phyloP scores from a whole-genome alignment of 92 coral and sea anemone genomes.

The Siderastrea siderea region DNA sequence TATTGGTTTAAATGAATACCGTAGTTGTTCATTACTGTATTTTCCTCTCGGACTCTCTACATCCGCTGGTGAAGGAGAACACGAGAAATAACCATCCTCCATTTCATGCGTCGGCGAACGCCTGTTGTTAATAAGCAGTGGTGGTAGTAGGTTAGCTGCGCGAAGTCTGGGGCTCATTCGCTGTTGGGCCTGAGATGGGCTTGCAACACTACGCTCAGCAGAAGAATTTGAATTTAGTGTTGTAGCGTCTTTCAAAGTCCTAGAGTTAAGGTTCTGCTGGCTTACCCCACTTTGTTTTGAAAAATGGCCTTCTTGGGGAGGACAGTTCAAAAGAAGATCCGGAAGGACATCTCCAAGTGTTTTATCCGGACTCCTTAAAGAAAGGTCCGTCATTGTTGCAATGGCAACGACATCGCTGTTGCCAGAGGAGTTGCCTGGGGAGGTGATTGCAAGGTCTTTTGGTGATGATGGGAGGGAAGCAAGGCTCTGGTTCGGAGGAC shows the following conservation, averaged over 20 bases:
- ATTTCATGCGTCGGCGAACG: slow-evolving; percentile 52
- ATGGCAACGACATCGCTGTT: slow-evolving; percentile 54
- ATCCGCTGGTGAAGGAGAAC: slow-evolving; percentile 81
- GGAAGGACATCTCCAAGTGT: slow-evolving; percentile 63
- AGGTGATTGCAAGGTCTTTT: slow-evolving; percentile 20
- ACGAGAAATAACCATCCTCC: slow-evolving; percentile 84
- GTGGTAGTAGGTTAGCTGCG: slow-evolving; percentile 76
- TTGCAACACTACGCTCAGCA: slow-evolving; percentile 31
- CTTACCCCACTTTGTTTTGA: background rate
- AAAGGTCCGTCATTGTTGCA: slow-evolving; percentile 31
- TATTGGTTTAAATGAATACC: slow-evolving; percentile 77
- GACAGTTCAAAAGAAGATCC: slow-evolving; percentile 72
- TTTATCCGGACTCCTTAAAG: slow-evolving; percentile 11
- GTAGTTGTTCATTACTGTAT: slow-evolving; percentile 55
- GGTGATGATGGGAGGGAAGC: slow-evolving; percentile 18
- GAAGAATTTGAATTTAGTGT: background rate
- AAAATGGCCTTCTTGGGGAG: background rate
- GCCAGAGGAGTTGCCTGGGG: slow-evolving; percentile 26
- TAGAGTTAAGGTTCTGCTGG: background rate
- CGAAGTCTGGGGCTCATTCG: slow-evolving; percentile 67
- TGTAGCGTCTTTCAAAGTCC: slow-evolving; percentile 2
- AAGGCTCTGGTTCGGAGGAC: background rate
- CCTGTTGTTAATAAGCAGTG: slow-evolving; percentile 60
- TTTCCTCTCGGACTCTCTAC: slow-evolving; percentile 70
- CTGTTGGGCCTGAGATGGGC: slow-evolving; percentile 47